Conservation (phyloP, 2,797 vertebrate genomes). For the Ataeniobius toweri region DNA sequence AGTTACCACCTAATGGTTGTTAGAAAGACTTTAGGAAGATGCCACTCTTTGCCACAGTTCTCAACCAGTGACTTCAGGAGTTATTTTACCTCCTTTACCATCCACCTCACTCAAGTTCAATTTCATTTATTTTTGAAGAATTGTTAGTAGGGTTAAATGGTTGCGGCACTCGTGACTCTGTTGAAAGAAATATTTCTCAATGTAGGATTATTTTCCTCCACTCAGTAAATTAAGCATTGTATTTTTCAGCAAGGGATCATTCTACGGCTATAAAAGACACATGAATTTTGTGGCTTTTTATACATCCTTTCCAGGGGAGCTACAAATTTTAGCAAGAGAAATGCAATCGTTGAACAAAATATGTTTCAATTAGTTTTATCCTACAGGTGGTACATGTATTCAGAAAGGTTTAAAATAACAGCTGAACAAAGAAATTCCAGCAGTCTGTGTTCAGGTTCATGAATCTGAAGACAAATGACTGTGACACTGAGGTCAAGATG, state of each 20-base stretch:
- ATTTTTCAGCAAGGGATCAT: no score
- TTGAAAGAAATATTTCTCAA: not conserved
- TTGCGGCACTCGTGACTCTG: not conserved
- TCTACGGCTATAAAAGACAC: not conserved
- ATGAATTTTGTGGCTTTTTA: not conserved
- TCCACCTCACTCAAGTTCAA: not conserved
- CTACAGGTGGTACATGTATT: not conserved
- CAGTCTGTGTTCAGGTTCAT: not conserved
- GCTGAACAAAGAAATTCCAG: not conserved
- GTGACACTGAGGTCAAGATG: conserved; percentile 8
- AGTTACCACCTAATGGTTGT: not conserved
- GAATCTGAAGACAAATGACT: conserved; percentile 7
- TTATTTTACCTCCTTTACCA: not conserved
- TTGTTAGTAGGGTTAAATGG: not conserved
- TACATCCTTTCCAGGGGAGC: not conserved
- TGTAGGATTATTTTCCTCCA: not conserved
- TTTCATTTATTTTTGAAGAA: not conserved
- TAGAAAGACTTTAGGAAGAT: not conserved
- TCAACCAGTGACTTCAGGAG: not conserved
- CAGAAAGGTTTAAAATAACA: not conserved
- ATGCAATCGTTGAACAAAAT: not conserved
- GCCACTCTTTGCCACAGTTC: not conserved
- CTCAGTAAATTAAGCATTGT: no score
- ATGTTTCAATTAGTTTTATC: not conserved
- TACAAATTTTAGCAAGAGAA: not conserved